Base-by-base conservation (phyloP, 2,888 invertebrate genomes). In the Idaea straminata region DNA sequence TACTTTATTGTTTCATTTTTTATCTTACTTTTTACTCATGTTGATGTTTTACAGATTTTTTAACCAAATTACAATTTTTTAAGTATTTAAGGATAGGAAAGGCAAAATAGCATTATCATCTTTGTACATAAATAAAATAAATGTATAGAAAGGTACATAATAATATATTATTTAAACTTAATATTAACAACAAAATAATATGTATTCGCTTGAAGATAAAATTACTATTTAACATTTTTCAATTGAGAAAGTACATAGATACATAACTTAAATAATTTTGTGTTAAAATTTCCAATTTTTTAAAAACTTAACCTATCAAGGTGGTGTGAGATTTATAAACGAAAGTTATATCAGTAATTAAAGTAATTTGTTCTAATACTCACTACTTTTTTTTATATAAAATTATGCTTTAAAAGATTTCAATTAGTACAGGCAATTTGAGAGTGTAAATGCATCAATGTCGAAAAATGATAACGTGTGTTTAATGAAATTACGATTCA, bases 1-100 rank as follows among this genome's bases (percentile, higher is more conserved):
- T 68, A 64, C 64, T 65, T 13, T 61, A 61, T 78, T 72, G 75
- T 83, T 85, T 87, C 74, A 80, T 83, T 84, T 59, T 25, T 25
- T 25, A 25, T 25, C 25, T 25, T 25, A 25, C 2, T 25, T 25
- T 25, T 25, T 25, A 25, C 25, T 25, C 25, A 25, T 25, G 25
- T 25, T 25, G 25, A 25, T 25, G 25, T 25, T 25, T 25, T 25
- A 25, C 25, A 25, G 25, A 25, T 25, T 25, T 25, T n/a, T n/a
- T n/a, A n/a, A n/a, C n/a, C n/a, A n/a, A n/a, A n/a, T n/a, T n/a
- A n/a, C n/a, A n/a, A n/a, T n/a, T n/a, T n/a, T n/a, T n/a, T 47
- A 10, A 47, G 7, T 36, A 36, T 7, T 36, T 36, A 3, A 36
- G 36, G 36, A 3, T 36, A 10, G 36, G 36, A 36, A 36, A 36